phyloP scores from a whole-genome alignment of 1,140 invertebrate species.

The Drosophila rhopaloa region DNA sequence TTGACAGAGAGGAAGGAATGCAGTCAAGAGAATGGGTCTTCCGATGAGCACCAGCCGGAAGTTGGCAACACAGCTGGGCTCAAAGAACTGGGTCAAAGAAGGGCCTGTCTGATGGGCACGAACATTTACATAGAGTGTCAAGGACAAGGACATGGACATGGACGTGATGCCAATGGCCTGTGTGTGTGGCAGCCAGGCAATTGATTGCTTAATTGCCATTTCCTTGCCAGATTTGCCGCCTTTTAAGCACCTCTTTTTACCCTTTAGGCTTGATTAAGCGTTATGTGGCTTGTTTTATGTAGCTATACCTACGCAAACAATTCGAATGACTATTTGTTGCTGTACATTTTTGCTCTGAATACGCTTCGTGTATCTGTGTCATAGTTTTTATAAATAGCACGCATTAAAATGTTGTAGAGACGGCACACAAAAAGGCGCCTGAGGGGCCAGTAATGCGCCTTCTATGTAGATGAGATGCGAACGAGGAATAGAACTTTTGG shows the following conservation, averaged over 20 bases:
- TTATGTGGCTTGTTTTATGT: conserved; percentile 27
- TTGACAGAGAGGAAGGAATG: conserved; percentile 1
- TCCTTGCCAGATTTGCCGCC: conserved; percentile 13
- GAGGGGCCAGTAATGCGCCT: conserved; percentile 63
- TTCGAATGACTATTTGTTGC: conserved; percentile 53
- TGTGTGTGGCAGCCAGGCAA: background rate
- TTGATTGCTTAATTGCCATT: conserved; percentile 17
- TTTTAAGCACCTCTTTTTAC: conserved; percentile 32
- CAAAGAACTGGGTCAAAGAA: conserved; percentile 60
- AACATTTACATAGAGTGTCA: conserved; percentile 43
- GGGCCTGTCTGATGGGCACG: conserved; percentile 25
- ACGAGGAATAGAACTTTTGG: conserved; percentile 22
- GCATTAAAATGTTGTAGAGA: conserved; percentile 67
- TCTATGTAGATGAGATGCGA: conserved; percentile 65
- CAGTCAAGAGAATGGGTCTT: background rate
- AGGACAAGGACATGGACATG: conserved; percentile 56
- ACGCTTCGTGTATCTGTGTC: conserved; percentile 76
- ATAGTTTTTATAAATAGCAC: conserved; percentile 83
- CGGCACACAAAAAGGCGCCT: conserved; percentile 50
- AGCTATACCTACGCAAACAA: conserved; percentile 22
- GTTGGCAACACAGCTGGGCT: conserved; percentile 53
- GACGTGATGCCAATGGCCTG: conserved; percentile 10
- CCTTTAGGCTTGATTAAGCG: conserved; percentile 19
- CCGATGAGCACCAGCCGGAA: conserved; percentile 4
- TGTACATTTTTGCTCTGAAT: conserved; percentile 81